Evolutionary conservation across 2,113 vertebrate genomes (phyloP).

Genomic region (Vireo altiloquus): DNA sequence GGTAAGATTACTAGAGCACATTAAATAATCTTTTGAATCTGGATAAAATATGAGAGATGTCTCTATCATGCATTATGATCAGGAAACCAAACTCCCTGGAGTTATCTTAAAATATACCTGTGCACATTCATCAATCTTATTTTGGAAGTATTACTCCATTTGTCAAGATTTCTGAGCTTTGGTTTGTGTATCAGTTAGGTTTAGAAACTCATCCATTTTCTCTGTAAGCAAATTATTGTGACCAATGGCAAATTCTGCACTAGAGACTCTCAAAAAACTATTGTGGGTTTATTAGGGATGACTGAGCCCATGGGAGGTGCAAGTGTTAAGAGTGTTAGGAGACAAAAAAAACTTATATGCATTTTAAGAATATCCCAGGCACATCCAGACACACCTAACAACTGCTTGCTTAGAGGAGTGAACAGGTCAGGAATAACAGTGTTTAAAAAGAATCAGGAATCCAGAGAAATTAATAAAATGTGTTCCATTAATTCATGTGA

Average conservation of each 20-base stretch:
- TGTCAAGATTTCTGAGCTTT: background rate
- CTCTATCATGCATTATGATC: background rate
- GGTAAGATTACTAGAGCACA: background rate
- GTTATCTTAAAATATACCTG: background rate
- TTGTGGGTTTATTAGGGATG: background rate
- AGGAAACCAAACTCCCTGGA: background rate
- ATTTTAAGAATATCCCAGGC: background rate
- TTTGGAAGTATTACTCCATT: background rate
- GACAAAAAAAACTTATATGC: fast-evolving
- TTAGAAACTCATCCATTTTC: background rate
- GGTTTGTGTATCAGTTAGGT: background rate
- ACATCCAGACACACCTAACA: background rate
- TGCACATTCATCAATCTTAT: background rate
- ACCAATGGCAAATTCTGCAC: background rate
- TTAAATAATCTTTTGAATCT: background rate
- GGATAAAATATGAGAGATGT: background rate
- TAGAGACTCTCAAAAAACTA: background rate
- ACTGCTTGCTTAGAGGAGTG: background rate
- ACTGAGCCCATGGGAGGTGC: background rate
- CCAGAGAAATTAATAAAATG: background rate
- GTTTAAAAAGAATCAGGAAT: background rate
- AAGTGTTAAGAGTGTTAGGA: background rate
- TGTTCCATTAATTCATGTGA: background rate
- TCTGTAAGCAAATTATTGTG: background rate
- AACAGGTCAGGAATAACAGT: background rate